A percentile compares a stretch with the other conserved stretches of the same genome.
Evolutionary conservation across 2,888 invertebrate genomes (phyloP).

Genomic region (Limenitis camilla): DNA sequence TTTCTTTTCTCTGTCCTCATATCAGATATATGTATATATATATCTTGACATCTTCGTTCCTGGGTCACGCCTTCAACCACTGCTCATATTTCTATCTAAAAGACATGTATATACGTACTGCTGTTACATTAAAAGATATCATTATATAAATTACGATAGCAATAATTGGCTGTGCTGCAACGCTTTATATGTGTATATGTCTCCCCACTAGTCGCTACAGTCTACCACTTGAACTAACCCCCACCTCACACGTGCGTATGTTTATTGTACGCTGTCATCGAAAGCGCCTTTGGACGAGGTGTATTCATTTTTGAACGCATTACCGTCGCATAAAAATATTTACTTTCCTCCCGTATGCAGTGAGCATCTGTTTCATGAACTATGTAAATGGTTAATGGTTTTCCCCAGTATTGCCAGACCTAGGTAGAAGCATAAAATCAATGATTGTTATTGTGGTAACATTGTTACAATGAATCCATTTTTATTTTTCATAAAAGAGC

Average conservation of each 20-base stretch:
- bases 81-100: too few species aligned
- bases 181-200: neutral
- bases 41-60: too few species aligned
- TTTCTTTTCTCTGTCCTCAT: too few species aligned
- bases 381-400: neutral
- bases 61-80: too few species aligned
- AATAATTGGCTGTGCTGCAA: neutral
- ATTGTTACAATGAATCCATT: too few species aligned
- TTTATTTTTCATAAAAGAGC: too few species aligned
- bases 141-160: neutral
- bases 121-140: too few species aligned
- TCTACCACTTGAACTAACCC: slow-evolving; percentile 5
- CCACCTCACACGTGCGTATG: slow-evolving; percentile 28
- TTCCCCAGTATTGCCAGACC: neutral
- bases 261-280: slow-evolving; percentile 35
- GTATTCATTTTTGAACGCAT: slow-evolving; percentile 24
- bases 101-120: too few species aligned
- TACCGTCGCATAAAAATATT: slow-evolving; percentile 26
- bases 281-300: slow-evolving; percentile 24
- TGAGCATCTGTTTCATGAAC: slow-evolving; percentile 13
- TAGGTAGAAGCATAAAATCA: too few species aligned
- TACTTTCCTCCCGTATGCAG: slow-evolving; percentile 20
- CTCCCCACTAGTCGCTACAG: neutral
- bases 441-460: too few species aligned
- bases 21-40: too few species aligned